These are phyloP conservation scores for Diabrotica balteata DNA, from an alignment of 2,888 invertebrate species.

Conservation along the genomic window DNA sequence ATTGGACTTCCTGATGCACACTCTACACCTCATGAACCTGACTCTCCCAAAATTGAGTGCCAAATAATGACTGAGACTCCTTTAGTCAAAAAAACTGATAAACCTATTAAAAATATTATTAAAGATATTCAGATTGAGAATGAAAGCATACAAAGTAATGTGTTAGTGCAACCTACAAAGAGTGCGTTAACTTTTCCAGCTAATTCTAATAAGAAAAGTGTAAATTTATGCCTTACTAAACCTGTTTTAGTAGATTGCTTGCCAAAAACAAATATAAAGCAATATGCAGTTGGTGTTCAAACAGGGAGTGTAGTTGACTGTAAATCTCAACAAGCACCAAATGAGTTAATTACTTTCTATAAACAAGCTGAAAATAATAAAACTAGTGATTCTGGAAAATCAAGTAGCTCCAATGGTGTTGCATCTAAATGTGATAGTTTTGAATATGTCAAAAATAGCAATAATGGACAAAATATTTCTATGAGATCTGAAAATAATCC, in stretches of 20 bases:
- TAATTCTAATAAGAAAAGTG: constrained; percentile 37
- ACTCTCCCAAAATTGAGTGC: constrained; percentile 8
- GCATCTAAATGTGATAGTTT: constrained; percentile 69
- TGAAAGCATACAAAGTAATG: background rate
- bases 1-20: constrained; percentile 64
- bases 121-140: background rate
- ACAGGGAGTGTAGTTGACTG: constrained; percentile 30
- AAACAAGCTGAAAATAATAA: constrained; percentile 32
- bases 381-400: constrained; percentile 21
- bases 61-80: constrained; percentile 23
- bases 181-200: background rate
- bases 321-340: constrained; percentile 25
- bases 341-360: constrained; percentile 36
- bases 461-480: background rate
- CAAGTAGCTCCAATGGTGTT: constrained; percentile 38
- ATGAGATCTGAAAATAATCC: background rate
- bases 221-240: constrained; percentile 48
- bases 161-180: background rate
- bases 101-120: constrained; percentile 8
- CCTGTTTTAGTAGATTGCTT: constrained; percentile 50
- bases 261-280: constrained; percentile 26
- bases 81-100: constrained; percentile 19
- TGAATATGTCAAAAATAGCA: constrained; percentile 58
- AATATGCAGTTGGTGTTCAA: constrained; percentile 40
- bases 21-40: constrained; percentile 60